Base-by-base conservation (phyloP, 2,797 vertebrate genomes). In the Chrysocyon brachyurus region DNA sequence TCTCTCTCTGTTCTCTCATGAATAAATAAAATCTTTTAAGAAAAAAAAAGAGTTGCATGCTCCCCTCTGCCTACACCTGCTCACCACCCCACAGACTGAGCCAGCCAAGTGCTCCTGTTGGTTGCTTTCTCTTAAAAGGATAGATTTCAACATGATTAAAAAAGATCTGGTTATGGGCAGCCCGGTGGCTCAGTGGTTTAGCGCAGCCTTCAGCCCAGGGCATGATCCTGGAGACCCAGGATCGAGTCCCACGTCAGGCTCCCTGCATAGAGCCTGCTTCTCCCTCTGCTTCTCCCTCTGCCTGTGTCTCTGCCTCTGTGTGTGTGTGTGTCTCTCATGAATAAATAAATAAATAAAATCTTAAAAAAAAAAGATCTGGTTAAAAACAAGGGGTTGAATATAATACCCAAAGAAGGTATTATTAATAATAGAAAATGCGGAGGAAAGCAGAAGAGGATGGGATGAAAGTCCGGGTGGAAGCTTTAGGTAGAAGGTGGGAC, bases 371-470 rank as follows among this genome's bases (percentile, higher is more conserved):
- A 93, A 15, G 49, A 40, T 75, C 52, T 57, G 84, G 22, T 54
- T 94, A 72, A 94, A 79, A 89, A 46, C 73, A 79, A 83, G 46
- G 88, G 54, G 12, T 5, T 96, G 91, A 83, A 57, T 91, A 64
- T 54, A 68, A 46, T 49, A 93, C 82, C 40, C 36, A 97, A 96
- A 87, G 12, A 87, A 90, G 17, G 3, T 73, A 5, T 59, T 87
- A 57, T 64, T 94, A 78, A 91, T 75, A 81, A 93, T 57, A 70
- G 56, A 68, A 96, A 90, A 77, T 33, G 81, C 9, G 70, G 22
- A 86, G 66, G 33, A 77, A 94, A 87, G n/a, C 24, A 81, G 7
- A 61, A 56, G 33, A 90, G 22, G 11, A 63, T 63, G n/a, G 28
- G 11, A 24, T 59, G 52, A 73, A 81, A 46, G 46, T 89, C 36